Evolutionary conservation across 2,888 invertebrate species (phyloP), one percentile per base, ranked within the genome.

Genomic region (Agonopterix heracliana): DNA sequence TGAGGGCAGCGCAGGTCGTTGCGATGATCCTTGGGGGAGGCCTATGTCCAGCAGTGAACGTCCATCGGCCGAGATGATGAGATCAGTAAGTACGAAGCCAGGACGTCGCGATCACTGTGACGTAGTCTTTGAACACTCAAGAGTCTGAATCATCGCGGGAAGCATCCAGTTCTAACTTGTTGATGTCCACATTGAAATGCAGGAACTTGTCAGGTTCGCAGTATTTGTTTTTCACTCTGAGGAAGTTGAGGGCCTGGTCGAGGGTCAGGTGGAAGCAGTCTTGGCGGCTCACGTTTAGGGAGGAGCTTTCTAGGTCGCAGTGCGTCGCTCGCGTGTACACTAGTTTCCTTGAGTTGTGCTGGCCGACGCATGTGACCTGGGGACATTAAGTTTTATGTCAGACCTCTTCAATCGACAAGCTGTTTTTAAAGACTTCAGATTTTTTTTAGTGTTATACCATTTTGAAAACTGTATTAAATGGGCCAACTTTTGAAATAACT

Each of bases 191-290:
- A 13, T 45, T 42, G 54, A 74, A 73, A 50, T 78, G 75, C 2
- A 80, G 59, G 50, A 57, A 68, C 45, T 73, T 74, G 38, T 81
- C 81, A 0, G 74, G 61, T 48, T 80, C 78, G 56, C 72, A 71
- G 52, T 75, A 71, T n/a, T 73, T 67, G 59, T 78, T 79, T 57
- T 76, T 78, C 52, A 67, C 60, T 17, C 81, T 69, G 9, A 81
- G 64, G 70, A 78, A 85, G 69, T 85, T 83, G 42, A 78, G 64
- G 1, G 84, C 79, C 58, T 85, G 83, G 49, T 85, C 84, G 8
- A 81, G 64, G 0, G 80, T 75, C 4, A 88, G 68, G 54, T 81
- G 76, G 74, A 87, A 88, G 64, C 85, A 85, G 57, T 86, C 87
- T 59, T 81, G 78, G 0, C 81, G 73, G 51, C 70, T 74, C 45